phyloP scores from a whole-genome alignment of 2,888 invertebrate genomes.

The Eristalinus sepulchralis region DNA sequence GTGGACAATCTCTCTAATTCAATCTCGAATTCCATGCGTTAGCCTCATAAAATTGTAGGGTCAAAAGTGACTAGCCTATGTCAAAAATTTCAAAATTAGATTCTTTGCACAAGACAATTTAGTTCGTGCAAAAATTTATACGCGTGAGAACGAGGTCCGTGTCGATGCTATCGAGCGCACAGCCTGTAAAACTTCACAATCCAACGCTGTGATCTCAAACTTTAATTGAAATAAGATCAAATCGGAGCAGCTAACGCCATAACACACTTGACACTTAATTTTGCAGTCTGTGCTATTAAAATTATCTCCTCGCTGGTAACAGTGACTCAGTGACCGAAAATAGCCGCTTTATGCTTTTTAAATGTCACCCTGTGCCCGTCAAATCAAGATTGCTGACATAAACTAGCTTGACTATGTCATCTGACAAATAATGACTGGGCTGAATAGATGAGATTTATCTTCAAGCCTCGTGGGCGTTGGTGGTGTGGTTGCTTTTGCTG shows the following conservation, averaged over 20 bases:
- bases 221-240: background rate
- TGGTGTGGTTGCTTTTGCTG: background rate
- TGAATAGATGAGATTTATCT: background rate
- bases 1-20: no score
- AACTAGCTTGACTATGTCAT: background rate
- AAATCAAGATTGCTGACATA: background rate
- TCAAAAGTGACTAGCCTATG: background rate
- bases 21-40: no score
- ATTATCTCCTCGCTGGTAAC: background rate
- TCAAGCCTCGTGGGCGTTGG: background rate
- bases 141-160: background rate
- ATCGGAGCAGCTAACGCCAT: background rate
- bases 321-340: background rate
- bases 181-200: background rate
- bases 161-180: background rate
- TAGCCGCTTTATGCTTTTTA: background rate
- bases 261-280: background rate
- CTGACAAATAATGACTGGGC: background rate
- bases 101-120: no score
- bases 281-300: background rate
- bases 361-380: background rate
- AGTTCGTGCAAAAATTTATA: background rate
- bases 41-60: background rate
- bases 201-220: background rate
- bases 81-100: no score